phyloP scores from a whole-genome alignment of 2,113 vertebrate genomes.

The Eonycteris spelaea region DNA sequence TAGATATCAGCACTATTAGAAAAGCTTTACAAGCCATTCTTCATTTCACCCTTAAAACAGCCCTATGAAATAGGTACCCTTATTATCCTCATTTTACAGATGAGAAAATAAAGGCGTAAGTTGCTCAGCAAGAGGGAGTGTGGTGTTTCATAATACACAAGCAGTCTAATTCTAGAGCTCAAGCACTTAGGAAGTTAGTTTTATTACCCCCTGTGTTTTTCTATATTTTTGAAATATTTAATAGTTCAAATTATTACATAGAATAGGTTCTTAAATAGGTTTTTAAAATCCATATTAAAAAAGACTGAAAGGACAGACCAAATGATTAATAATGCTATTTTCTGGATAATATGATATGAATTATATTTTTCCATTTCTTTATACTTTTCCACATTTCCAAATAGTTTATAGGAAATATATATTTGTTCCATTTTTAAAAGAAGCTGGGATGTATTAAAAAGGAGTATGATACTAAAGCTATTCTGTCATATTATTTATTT shows the following conservation, averaged over 20 bases:
- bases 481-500: not conserved
- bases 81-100: not conserved
- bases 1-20: not conserved
- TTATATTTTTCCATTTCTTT: not conserved
- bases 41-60: not conserved
- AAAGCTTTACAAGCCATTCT: not conserved
- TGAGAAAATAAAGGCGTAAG: not conserved
- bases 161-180: not conserved
- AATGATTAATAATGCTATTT: not conserved
- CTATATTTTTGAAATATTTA: not conserved
- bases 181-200: not conserved
- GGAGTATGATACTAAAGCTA: not conserved
- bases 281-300: not conserved
- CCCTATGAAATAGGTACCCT: not conserved
- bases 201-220: not conserved
- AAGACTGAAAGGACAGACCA: not conserved
- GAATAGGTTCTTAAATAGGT: not conserved
- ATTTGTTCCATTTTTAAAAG: conserved; percentile 15
- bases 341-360: not conserved
- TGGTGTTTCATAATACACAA: not conserved
- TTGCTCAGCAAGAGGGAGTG: not conserved
- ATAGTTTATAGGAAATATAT: not conserved
- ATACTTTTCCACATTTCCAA: not conserved
- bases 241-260: not conserved
- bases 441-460: not conserved